Conservation (phyloP, 2,113 vertebrate genomes). For the Anas platyrhynchos region DNA sequence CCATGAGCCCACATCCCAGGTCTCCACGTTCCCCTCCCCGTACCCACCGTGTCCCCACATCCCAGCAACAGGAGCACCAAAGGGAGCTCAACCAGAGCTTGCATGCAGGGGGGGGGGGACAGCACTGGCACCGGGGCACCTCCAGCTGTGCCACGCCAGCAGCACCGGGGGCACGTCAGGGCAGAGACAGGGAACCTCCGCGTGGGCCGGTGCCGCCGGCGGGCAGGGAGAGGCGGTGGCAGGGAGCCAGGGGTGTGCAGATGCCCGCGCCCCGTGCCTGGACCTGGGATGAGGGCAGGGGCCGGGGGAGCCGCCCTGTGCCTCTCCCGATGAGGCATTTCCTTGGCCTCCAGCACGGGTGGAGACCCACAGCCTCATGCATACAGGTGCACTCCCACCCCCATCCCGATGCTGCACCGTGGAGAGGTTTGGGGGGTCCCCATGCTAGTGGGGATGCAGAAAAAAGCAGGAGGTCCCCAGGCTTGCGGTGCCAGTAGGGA, state of each 20-base stretch:
- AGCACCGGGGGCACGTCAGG: background rate
- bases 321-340: conserved; percentile 12
- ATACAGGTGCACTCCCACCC: background rate
- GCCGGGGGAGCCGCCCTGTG: conserved; percentile 29
- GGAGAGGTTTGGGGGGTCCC: background rate
- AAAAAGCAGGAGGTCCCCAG: no score
- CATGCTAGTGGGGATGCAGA: no score
- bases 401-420: background rate
- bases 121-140: background rate
- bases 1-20: accelerated
- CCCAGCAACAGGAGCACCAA: background rate
- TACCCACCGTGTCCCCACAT: background rate
- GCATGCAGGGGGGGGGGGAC: background rate
- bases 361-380: background rate
- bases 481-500: no score
- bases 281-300: background rate
- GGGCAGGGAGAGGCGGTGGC: conserved; percentile 49
- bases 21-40: background rate
- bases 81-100: background rate
- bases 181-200: background rate
- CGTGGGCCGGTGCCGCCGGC: background rate
- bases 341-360: background rate
- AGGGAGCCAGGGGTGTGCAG: conserved; percentile 50
- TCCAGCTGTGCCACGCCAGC: background rate
- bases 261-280: background rate